phyloP scores from a whole-genome alignment of 1,140 invertebrate genomes.

The Dendroctonus valens region DNA sequence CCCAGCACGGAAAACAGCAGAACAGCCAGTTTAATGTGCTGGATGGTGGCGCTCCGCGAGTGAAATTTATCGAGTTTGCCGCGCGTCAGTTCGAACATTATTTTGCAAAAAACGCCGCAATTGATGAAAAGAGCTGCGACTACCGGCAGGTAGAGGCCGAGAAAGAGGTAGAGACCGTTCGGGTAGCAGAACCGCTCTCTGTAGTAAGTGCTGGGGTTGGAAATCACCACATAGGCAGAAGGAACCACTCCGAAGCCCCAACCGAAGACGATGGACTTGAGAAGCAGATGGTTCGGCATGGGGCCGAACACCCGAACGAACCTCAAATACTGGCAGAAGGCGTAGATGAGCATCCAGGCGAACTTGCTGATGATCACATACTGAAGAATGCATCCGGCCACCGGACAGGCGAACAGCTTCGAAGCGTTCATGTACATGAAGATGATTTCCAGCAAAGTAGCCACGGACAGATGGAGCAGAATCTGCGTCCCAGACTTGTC shows the following conservation, averaged over 20 bases:
- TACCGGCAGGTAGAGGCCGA: constrained; percentile 58
- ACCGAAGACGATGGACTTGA: constrained; percentile 44
- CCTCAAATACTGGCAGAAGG: constrained; percentile 61
- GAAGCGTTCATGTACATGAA: constrained; percentile 58
- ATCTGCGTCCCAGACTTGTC: constrained; percentile 61
- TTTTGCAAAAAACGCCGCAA: constrained; percentile 55
- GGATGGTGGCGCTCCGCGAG: constrained; percentile 52
- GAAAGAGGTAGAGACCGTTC: constrained; percentile 54
- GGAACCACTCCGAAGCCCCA: constrained; percentile 44
- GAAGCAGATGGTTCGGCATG: constrained; percentile 44
- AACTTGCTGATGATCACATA: constrained; percentile 62
- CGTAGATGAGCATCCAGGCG: constrained; percentile 65
- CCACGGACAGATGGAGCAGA: constrained; percentile 57
- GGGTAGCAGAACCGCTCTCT: constrained; percentile 57
- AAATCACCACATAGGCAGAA: constrained; percentile 39
- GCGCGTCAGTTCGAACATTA: constrained; percentile 56
- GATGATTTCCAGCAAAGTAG: constrained; percentile 58
- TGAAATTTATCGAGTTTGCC: constrained; percentile 53
- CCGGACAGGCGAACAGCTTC: constrained; percentile 48
- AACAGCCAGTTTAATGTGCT: constrained; percentile 58
- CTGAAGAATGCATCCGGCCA: constrained; percentile 58
- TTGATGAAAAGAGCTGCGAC: constrained; percentile 56
- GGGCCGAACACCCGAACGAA: constrained; percentile 59
- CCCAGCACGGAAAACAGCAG: constrained; percentile 63
- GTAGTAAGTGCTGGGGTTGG: constrained; percentile 53